phyloP scores from a whole-genome alignment of 1,140 invertebrate genomes.

The Centruroides vittatus region DNA sequence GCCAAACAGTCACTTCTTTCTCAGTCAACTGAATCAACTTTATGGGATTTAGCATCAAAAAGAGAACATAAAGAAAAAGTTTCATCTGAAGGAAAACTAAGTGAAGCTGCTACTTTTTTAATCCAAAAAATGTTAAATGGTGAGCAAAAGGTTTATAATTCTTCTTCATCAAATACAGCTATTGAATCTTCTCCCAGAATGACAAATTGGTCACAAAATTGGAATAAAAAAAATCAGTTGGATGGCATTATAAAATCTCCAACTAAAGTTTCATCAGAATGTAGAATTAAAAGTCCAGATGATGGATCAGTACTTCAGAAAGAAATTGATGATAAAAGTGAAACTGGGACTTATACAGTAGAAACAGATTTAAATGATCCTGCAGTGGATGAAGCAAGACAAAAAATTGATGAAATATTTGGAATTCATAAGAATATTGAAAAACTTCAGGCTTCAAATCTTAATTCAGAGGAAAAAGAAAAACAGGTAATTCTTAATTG shows the following conservation, averaged over 20 bases:
- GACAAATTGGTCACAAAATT: not conserved
- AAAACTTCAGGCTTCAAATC: no score
- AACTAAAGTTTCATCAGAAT: not conserved
- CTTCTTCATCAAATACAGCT: not conserved
- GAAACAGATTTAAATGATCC: constrained; percentile 39
- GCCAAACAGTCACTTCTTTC: no score
- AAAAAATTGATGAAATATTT: constrained; percentile 68
- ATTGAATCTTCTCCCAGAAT: not conserved
- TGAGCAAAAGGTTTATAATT: not conserved
- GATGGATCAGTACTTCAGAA: not conserved
- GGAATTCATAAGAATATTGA: constrained; percentile 28
- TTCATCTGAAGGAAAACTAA: no score
- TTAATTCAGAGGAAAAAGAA: no score
- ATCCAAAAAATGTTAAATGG: constrained; percentile 14
- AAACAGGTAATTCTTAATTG: no score
- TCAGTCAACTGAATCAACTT: no score
- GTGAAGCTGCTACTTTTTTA: constrained; percentile 10
- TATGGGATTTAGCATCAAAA: no score
- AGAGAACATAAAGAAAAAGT: no score
- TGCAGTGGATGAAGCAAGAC: constrained; percentile 67
- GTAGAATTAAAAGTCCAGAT: constrained; percentile 1
- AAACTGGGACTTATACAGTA: constrained; percentile 75
- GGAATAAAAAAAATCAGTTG: no score
- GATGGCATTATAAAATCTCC: not conserved
- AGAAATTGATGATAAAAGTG: constrained; percentile 36